A percentile compares a stretch with the other conserved stretches of the same genome.
phyloP scores from a whole-genome alignment of 2,888 invertebrate genomes.

The Drosophila sordidula region DNA sequence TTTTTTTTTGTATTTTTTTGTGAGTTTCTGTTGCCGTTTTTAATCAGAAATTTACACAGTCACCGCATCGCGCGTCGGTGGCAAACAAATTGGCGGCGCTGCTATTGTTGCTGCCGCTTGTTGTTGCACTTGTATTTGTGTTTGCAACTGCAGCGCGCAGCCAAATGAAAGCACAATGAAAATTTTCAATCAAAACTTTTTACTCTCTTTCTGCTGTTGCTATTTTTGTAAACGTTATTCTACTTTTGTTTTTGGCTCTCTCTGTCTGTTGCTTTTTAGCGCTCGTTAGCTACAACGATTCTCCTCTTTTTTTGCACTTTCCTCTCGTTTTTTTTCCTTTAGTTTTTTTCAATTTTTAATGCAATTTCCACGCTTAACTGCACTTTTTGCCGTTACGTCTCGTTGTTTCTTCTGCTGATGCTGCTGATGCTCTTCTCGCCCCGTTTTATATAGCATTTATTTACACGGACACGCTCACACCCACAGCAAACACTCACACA shows the following conservation, averaged over 20 bases:
- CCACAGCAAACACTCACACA: constrained; percentile 21
- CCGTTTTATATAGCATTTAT: constrained; percentile 68
- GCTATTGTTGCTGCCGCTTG: constrained; percentile 35
- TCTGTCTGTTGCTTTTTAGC: constrained; percentile 60
- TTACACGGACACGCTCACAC: constrained; percentile 55
- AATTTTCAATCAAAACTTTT: constrained; percentile 79
- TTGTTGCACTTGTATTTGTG: constrained; percentile 34
- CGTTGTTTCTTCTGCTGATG: constrained; percentile 40
- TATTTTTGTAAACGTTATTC: constrained; percentile 19
- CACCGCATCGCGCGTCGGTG: constrained; percentile 49
- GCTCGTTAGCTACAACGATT: constrained; percentile 69
- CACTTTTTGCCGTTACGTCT: constrained; percentile 64
- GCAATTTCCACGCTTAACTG: constrained; percentile 78
- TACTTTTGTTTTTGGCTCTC: constrained; percentile 3
- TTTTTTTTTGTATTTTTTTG: constrained; percentile 16
- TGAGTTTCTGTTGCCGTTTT: constrained; percentile 46
- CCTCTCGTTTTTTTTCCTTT: constrained; percentile 28
- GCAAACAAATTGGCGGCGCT: constrained; percentile 47
- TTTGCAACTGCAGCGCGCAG: constrained; percentile 36
- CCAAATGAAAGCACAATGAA: constrained; percentile 70
- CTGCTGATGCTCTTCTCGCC: constrained; percentile 28
- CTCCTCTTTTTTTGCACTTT: constrained; percentile 27
- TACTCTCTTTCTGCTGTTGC: constrained; percentile 41
- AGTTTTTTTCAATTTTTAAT: constrained; percentile 72
- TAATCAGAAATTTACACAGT: constrained; percentile 78